Base-by-base conservation (phyloP, 2,888 invertebrate genomes). In the Archips crataeganus region DNA sequence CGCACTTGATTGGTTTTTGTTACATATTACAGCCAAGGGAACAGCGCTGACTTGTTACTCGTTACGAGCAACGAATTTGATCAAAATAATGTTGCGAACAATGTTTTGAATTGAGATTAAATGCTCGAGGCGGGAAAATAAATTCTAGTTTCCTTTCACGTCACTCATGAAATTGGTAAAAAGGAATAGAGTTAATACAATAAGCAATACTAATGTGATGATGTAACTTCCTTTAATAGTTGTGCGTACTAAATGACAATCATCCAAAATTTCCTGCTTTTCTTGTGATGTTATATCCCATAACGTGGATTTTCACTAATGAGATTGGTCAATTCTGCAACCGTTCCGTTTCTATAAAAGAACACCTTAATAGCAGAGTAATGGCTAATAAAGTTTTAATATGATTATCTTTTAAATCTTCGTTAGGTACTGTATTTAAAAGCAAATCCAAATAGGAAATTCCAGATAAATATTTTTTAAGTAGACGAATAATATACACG, bases 21-120 rank as follows among this genome's bases (percentile, higher is more conserved):
- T 32, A 65, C 65, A 32, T 65, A 71, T 65, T 65, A 59, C 60
- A 65, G 49, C 34, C 71, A 34, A 62, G 71, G 54, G 67, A 65
- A 45, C 36, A 45, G 32, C 15, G 23, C 4, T 2, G 32, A 61
- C 11, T 9, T 23, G 32, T 45, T 66, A n/a, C 47, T 59, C 49
- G 71, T 39, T 47, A 65, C 42, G 13, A 39, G 39, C n/a, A 51
- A 49, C 11, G 10, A 23, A 67, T 34, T n/a, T 59, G 45, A 57
- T 49, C 15, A 36, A 6, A 42, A 47, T 49, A 59, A 36, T 15
- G 57, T 60, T 15, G 45, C 59, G 3, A 49, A 71, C 47, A 47
- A 57, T 36, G 64, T 15, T 57, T 13, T 32, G 15, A 63, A 34
- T 23, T 9, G 39, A 42, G 6, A 68, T 45, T 45, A 62, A 15